A percentile compares a stretch with the other conserved stretches of the same genome.
phyloP scores from a whole-genome alignment of 2,888 invertebrate species.

The Sericinus montela region DNA sequence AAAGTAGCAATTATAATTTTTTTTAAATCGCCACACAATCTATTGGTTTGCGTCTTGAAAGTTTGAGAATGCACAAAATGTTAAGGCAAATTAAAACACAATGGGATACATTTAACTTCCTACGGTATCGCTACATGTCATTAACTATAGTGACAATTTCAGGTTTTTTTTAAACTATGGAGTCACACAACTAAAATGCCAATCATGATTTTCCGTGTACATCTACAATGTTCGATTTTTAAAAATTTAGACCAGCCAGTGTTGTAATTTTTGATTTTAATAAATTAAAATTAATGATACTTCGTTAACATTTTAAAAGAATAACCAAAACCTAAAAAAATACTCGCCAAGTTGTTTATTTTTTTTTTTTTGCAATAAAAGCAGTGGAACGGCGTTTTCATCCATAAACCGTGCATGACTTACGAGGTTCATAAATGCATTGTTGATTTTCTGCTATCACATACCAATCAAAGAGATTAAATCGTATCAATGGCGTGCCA shows the following conservation, averaged over 20 bases:
- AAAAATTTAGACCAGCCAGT: too few relatives aligned
- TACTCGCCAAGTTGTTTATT: too few relatives aligned
- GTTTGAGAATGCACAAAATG: conserved; percentile 20
- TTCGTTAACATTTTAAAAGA: too few relatives aligned
- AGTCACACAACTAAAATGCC: conserved; percentile 16
- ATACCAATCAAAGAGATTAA: conserved; percentile 9
- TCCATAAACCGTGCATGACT: background rate
- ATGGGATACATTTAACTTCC: conserved; percentile 20
- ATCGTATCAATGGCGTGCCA: conserved; percentile 35
- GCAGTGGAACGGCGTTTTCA: too few relatives aligned
- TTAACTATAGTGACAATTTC: conserved; percentile 24
- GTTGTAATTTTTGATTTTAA: too few relatives aligned
- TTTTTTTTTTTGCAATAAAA: too few relatives aligned
- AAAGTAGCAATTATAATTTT: background rate
- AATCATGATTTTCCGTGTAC: conserved; percentile 11
- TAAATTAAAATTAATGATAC: too few relatives aligned
- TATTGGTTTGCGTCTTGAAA: conserved; percentile 31
- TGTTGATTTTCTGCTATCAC: conserved; percentile 14
- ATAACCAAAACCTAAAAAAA: too few relatives aligned
- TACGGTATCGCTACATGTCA: conserved; percentile 16
- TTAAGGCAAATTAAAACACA: conserved; percentile 22
- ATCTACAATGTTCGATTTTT: too few relatives aligned
- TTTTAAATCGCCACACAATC: background rate
- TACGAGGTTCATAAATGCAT: conserved; percentile 19
- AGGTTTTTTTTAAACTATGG: conserved; percentile 10